These are phyloP conservation scores for Ceratina japonica DNA, from an alignment of 1,140 invertebrate species.

Conservation along the genomic window DNA sequence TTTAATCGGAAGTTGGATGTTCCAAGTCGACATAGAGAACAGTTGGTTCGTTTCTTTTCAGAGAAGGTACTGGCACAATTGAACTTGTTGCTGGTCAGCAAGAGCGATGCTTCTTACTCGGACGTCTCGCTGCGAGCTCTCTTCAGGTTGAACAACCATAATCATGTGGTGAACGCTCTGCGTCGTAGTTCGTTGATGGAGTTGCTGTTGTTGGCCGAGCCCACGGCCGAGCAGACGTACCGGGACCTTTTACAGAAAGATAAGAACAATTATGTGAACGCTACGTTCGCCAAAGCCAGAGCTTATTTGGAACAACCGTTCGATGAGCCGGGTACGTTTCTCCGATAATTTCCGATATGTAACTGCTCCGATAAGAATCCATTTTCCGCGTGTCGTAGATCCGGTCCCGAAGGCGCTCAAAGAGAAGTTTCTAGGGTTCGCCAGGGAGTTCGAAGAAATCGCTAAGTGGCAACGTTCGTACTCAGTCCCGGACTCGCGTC, in stretches of 20 bases:
- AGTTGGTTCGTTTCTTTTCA: conserved; percentile 73
- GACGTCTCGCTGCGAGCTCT: conserved; percentile 91
- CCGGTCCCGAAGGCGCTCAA: conserved; percentile 88
- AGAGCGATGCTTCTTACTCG: conserved; percentile 89
- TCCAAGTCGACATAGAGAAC: not conserved
- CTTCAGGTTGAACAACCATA: conserved; percentile 95
- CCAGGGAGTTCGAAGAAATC: conserved; percentile 96
- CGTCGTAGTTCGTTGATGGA: conserved; percentile 91
- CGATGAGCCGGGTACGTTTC: conserved; percentile 72
- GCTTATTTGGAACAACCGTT: conserved; percentile 70
- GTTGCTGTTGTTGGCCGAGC: conserved; percentile 87
- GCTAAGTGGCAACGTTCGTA: conserved; percentile 92
- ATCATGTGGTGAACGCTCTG: conserved; percentile 94
- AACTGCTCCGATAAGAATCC: too few relatives aligned
- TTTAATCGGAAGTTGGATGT: too few relatives aligned
- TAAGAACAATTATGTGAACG: conserved; percentile 72
- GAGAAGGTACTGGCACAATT: conserved; percentile 92
- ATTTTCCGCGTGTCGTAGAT: conserved; percentile 68
- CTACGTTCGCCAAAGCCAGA: conserved; percentile 74
- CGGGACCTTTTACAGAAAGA: conserved; percentile 84
- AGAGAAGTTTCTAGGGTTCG: conserved; percentile 93
- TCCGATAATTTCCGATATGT: too few relatives aligned
- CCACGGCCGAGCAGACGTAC: conserved; percentile 90
- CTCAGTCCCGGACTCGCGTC: conserved; percentile 94
- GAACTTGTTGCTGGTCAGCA: conserved; percentile 90